These are phyloP conservation scores for Cloeon dipterum DNA, from an alignment of 2,888 invertebrate genomes.

Conservation along the genomic window DNA sequence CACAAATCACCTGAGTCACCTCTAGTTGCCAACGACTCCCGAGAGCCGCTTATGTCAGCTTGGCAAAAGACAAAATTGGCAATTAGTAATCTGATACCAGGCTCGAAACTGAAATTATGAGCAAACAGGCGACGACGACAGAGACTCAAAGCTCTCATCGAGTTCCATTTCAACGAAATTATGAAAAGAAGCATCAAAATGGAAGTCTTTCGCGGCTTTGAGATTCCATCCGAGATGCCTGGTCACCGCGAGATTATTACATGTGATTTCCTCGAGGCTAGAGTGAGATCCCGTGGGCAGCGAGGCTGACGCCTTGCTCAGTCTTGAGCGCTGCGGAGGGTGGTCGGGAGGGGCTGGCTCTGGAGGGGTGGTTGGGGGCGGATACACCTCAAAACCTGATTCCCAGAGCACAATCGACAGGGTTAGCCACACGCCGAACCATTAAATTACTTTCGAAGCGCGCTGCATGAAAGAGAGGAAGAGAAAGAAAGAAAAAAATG, in stretches of 20 bases:
- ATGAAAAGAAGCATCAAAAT: too few relatives aligned
- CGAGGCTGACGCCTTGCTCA: constrained; percentile 13
- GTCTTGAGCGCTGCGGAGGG: constrained; percentile 20
- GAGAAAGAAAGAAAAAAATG: constrained; percentile 5
- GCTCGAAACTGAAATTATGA: too few relatives aligned
- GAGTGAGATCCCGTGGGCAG: constrained; percentile 19
- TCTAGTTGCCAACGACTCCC: constrained; percentile 56
- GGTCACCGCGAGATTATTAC: too few relatives aligned
- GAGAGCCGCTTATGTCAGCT: constrained; percentile 61
- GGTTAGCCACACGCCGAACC: not conserved
- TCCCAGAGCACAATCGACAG: not conserved
- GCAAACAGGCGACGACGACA: too few relatives aligned
- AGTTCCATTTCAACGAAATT: too few relatives aligned
- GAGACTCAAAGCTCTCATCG: too few relatives aligned
- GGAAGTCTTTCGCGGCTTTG: too few relatives aligned
- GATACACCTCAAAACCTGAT: constrained; percentile 58
- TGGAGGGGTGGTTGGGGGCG: constrained; percentile 62
- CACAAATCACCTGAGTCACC: constrained; percentile 48
- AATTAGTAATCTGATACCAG: not conserved
- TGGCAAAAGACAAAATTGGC: constrained; percentile 6
- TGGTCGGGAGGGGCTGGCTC: constrained; percentile 68
- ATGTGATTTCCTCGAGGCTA: constrained; percentile 40
- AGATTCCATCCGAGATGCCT: too few relatives aligned
- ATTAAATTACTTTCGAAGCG: not conserved
- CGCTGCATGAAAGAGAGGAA: constrained; percentile 6